Evolutionary conservation across 2,888 invertebrate species (phyloP).

Genomic region (Phyllotreta striolata): DNA sequence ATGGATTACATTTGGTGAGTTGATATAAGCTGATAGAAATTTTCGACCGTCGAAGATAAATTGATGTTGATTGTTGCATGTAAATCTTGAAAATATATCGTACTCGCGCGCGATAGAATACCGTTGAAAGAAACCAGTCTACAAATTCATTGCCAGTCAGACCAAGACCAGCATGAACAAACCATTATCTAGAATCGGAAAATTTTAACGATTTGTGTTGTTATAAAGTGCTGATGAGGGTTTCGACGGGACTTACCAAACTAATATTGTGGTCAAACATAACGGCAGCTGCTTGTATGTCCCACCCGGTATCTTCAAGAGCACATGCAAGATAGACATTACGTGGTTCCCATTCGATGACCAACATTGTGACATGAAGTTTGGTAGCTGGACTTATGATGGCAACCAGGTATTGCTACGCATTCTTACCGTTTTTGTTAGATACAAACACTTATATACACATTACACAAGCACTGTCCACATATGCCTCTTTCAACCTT

Average conservation of each 20-base stretch:
- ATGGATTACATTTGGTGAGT: conserved; percentile 21
- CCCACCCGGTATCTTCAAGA: conserved; percentile 99
- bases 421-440: conserved; percentile 52
- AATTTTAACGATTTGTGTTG: conserved; percentile 60
- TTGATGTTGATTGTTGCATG: conserved; percentile 59
- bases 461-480: conserved; percentile 42
- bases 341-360: conserved; percentile 99
- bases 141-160: conserved; percentile 39
- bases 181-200: conserved; percentile 46
- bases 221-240: conserved; percentile 96
- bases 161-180: conserved; percentile 50
- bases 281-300: conserved; percentile 99
- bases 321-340: conserved; percentile 99
- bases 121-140: conserved; percentile 31
- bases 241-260: conserved; percentile 99
- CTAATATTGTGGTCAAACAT: conserved; percentile 98
- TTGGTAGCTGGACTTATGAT: conserved; percentile 99
- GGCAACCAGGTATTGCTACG: conserved; percentile 84
- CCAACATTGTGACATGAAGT: conserved; percentile 99
- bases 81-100: conserved; percentile 36
- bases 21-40: conserved; percentile 39
- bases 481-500: conserved; percentile 19
- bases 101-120: conserved; percentile 36
- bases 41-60: conserved; percentile 48
- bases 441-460: conserved; percentile 32